phyloP scores from a whole-genome alignment of 2,888 invertebrate species.

The Hetaerina titia region DNA sequence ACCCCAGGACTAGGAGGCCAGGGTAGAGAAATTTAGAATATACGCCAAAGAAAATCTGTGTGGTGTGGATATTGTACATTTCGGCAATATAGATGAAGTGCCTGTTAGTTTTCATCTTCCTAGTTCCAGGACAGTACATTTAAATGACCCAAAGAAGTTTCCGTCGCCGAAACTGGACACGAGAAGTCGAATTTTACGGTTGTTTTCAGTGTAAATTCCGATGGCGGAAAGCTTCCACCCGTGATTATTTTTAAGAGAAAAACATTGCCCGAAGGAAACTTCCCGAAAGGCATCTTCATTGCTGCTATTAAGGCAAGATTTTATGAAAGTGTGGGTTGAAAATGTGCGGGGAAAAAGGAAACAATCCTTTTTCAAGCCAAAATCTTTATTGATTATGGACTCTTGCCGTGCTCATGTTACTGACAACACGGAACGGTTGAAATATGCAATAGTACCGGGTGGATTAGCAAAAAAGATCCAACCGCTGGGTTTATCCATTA shows the following conservation, averaged over 20 bases:
- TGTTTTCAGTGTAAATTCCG: neutral
- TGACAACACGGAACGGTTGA: too few species aligned
- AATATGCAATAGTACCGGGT: too few species aligned
- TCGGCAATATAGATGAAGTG: conserved; percentile 42
- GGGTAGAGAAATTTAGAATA: conserved; percentile 47
- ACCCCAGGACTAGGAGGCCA: conserved; percentile 54
- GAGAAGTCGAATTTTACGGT: conserved; percentile 45
- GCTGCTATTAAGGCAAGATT: neutral
- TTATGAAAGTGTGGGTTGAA: too few species aligned
- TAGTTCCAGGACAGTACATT: conserved; percentile 43
- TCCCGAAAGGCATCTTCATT: too few species aligned
- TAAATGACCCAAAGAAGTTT: conserved; percentile 13
- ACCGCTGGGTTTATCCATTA: too few species aligned
- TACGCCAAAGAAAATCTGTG: conserved; percentile 29
- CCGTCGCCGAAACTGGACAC: neutral
- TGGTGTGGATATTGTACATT: conserved; percentile 28
- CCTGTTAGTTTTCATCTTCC: conserved; percentile 54
- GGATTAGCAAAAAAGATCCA: too few species aligned
- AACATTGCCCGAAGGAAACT: neutral
- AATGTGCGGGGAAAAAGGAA: conserved; percentile 12
- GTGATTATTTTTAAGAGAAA: conserved; percentile 24
- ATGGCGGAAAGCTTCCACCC: conserved; percentile 15
- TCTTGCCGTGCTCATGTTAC: too few species aligned
- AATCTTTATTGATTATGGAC: neutral
- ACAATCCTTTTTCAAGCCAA: neutral